phyloP scores from a whole-genome alignment of 2,797 vertebrate genomes.

The Coendou prehensilis region DNA sequence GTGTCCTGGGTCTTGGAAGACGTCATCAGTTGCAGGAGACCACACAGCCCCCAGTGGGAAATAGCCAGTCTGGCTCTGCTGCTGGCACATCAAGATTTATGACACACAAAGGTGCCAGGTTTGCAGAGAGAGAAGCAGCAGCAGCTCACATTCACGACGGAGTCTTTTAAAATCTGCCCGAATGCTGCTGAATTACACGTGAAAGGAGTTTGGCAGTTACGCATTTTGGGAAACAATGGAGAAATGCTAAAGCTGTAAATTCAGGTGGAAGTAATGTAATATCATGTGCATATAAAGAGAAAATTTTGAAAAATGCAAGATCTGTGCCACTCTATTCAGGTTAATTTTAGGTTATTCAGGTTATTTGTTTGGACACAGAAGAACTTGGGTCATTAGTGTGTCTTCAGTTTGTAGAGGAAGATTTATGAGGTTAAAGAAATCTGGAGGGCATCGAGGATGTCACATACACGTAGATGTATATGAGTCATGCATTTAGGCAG shows the following conservation, averaged over 20 bases:
- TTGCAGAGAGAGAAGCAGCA: not conserved
- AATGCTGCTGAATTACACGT: not conserved
- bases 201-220: not conserved
- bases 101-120: not conserved
- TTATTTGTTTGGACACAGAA: slow-evolving; percentile 41
- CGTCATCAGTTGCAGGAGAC: not conserved
- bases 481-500: not conserved
- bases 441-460: not conserved
- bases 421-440: not conserved
- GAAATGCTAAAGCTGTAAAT: not conserved
- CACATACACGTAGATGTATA: accelerated
- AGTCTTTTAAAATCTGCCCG: slow-evolving; percentile 1
- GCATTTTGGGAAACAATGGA: not conserved
- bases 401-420: not conserved
- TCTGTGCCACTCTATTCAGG: not conserved
- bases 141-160: not conserved
- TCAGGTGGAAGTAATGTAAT: not conserved
- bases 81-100: not conserved
- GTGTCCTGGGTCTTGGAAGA: not conserved
- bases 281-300: not conserved
- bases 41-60: not conserved
- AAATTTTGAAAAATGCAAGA: not conserved
- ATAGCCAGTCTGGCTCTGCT: not conserved
- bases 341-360: not conserved
- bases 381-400: not conserved